These are phyloP conservation scores for Cheiracanthium punctorium DNA, from an alignment of 2,888 invertebrate genomes.

Conservation along the genomic window DNA sequence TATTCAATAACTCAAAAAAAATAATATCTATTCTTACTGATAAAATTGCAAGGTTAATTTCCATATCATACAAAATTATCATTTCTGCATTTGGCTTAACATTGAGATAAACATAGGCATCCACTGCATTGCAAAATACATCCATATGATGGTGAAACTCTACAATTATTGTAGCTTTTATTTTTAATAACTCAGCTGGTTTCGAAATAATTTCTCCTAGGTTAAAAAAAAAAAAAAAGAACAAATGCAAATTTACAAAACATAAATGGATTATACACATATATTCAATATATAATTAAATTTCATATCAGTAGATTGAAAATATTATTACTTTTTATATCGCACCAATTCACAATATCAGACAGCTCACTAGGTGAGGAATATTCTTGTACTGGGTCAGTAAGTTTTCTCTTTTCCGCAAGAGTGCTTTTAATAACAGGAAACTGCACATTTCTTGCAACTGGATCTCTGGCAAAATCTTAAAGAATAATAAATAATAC, in stretches of 20 bases:
- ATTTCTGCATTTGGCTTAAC: not conserved
- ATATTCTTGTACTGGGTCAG: conserved; percentile 18
- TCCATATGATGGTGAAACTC: conserved; percentile 34
- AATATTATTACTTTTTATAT: conserved; percentile 12
- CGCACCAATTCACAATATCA: not conserved
- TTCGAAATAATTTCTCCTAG: not conserved
- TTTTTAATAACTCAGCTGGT: not conserved
- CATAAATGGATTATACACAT: too few species aligned
- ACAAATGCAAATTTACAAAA: too few species aligned
- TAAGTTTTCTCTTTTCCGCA: conserved; percentile 30
- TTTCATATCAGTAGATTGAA: too few species aligned
- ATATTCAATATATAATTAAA: too few species aligned
- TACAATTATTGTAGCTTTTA: not conserved
- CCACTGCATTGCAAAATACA: conserved; percentile 47
- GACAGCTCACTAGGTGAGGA: not conserved
- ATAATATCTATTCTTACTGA: too few species aligned
- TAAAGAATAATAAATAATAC: too few species aligned
- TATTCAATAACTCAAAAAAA: too few species aligned
- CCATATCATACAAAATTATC: not conserved
- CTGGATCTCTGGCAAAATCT: conserved; percentile 35
- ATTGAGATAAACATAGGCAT: conserved; percentile 17
- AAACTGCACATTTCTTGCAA: conserved; percentile 13
- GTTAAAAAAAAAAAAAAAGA: too few species aligned
- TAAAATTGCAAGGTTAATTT: conserved; percentile 11
- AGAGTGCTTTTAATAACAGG: conserved; percentile 35